phyloP scores from a whole-genome alignment of 2,888 invertebrate genomes.

The Andricus curvator region DNA sequence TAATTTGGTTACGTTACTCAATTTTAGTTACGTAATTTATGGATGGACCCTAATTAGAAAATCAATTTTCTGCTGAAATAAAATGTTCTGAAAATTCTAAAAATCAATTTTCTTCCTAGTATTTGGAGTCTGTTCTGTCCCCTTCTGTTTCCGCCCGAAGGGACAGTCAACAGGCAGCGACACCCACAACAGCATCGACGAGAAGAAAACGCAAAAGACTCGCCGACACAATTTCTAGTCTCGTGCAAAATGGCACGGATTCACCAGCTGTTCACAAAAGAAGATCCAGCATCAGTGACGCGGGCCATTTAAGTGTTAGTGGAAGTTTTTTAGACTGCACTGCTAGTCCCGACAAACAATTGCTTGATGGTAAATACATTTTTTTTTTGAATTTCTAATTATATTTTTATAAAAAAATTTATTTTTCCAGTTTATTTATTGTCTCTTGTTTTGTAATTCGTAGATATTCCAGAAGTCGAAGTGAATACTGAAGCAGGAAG shows the following conservation, averaged over 20 bases:
- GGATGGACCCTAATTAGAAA: too few relatives aligned
- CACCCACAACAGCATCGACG: slow-evolving; percentile 79
- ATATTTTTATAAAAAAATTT: background rate
- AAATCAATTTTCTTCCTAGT: slow-evolving; percentile 67
- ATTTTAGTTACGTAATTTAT: too few relatives aligned
- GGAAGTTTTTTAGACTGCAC: slow-evolving; percentile 95
- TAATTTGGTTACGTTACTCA: too few relatives aligned
- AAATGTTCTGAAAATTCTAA: background rate
- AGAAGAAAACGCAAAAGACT: slow-evolving; percentile 91
- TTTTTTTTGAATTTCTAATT: background rate
- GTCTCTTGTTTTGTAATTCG: slow-evolving; percentile 51
- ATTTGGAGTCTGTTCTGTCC: slow-evolving; percentile 79
- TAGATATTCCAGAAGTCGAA: slow-evolving; percentile 79
- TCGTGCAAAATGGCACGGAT: slow-evolving; percentile 79
- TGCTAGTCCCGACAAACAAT: slow-evolving; percentile 86
- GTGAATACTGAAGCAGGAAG: slow-evolving; percentile 83
- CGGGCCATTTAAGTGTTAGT: slow-evolving; percentile 90
- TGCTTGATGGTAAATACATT: slow-evolving; percentile 70
- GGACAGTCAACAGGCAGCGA: slow-evolving; percentile 79
- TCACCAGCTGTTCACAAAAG: slow-evolving; percentile 85
- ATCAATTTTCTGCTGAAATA: too few relatives aligned
- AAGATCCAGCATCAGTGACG: slow-evolving; percentile 92
- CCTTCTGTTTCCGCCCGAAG: slow-evolving; percentile 68
- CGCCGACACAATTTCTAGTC: slow-evolving; percentile 82
- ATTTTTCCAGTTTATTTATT: background rate